Evolutionary conservation across 1,140 invertebrate genomes (phyloP), one percentile per base, ranked within the genome.

Genomic region (Rhagoletis pomonella): DNA sequence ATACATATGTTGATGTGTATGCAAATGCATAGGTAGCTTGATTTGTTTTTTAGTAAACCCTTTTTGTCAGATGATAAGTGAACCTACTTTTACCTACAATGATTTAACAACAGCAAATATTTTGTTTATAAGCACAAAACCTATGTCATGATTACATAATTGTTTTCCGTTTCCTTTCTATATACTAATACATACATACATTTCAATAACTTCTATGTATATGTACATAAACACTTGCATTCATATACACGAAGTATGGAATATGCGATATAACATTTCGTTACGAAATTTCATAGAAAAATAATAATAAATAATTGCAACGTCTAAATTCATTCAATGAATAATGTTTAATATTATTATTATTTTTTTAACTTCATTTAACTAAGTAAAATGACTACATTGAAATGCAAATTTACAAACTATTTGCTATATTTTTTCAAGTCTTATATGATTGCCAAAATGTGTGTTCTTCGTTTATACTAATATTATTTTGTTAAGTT

Each of bases 381-480:
- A 81, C 47, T 55, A 55, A 81, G 47, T 81, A 81, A 58, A 81
- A 81, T 29, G 14, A 6, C 84, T 85, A 85, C 58, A 29, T 55
- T 62, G 19, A 85, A 62, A 85, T 39, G 19, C 50, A 59, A 85
- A 85, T 85, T 85, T 59, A 85, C 55, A 62, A 60, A 42, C 59
- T 85, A 85, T 42, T 59, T 62, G 58, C 59, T 85, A 42, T 55
- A 44, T 69, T 73, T 73, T 44, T 85, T 85, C 59, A 85, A 85
- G 84, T 85, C 84, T 85, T 85, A 59, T 59, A 42, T 85, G 84
- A 85, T 85, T 85, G 84, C 84, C 84, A 85, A 85, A 85, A 85
- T 85, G n/a, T 85, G 42, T 60, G 12, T 39, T 47, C 44, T 73
- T 47, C 39, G 10, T 73, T 73, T 73, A 2, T 44, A 5, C 44